Base-by-base conservation (phyloP, 1,140 invertebrate species). In the Sinella curviseta region DNA sequence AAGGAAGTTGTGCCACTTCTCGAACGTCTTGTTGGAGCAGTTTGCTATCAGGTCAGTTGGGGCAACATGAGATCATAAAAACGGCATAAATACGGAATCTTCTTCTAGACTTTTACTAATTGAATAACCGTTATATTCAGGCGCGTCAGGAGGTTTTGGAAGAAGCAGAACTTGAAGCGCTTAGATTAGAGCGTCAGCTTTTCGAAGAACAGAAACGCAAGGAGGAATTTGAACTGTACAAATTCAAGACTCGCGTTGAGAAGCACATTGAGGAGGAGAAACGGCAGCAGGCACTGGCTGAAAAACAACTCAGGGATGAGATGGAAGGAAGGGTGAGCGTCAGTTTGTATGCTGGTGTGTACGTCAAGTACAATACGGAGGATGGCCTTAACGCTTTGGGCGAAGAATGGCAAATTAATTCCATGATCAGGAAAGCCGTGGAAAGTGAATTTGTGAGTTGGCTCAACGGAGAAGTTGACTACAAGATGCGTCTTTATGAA, bases 21-120 rank as follows among this genome's bases (percentile, higher is more conserved):
- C 24, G 74, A 36, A 26, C 34, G 74, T 2, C 74, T 75, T 36
- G 39, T 75, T 8, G 74, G 74, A 48, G 34, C 74, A 75, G 36
- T 75, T 2, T 36, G 34, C 36, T 36, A 36, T 48, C 34, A 75
- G 74, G 74, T 75, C 4, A 75, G 39, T 48, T 48, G 8, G 20
- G 20, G 20, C 8, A 48, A 48, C 8, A 48, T 48, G 39, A 48
- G 20, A 48, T 8, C 39, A 20, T 8, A 48, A 48, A n/a, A n/a
- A n/a, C n/a, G n/a, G n/a, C n/a, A n/a, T 54, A 54, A 67, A 67
- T 26, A 67, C 8, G 8, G 8, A 67, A 8, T 8, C 39, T 20
- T 12, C 20, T 48, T 48, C 20, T 48, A 48, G 39, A 48, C 39
- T 48, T 20, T 8, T 48, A 48, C 8, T 48, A 12, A 48, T 48